Evolutionary conservation across 2,113 vertebrate species (phyloP).

Genomic region (Poicephalus meyeri): DNA sequence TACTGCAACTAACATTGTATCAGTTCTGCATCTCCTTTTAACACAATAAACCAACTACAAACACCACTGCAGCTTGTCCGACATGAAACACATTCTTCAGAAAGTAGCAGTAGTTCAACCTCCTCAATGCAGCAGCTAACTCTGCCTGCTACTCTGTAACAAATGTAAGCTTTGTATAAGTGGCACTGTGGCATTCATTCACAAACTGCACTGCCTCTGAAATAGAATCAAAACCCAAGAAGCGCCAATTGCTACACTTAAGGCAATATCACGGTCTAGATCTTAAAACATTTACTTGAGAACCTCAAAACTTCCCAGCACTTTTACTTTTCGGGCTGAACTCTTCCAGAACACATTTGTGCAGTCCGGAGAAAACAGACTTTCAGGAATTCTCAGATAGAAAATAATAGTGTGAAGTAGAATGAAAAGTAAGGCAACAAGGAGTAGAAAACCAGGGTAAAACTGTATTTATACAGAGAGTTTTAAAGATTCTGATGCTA

Average conservation of each 20-base stretch:
- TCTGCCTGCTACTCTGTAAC: background rate
- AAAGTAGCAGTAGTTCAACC: background rate
- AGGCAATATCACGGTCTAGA: background rate
- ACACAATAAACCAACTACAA: background rate
- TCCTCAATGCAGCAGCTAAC: background rate
- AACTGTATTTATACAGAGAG: background rate
- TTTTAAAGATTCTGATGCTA: background rate
- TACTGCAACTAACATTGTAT: background rate
- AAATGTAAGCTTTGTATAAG: background rate
- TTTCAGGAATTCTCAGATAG: background rate
- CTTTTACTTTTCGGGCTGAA: constrained; percentile 3
- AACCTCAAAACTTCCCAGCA: constrained; percentile 4
- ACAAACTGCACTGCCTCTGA: background rate
- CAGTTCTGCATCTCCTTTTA: background rate
- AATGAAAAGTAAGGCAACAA: background rate
- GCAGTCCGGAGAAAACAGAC: background rate
- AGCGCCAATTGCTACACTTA: background rate
- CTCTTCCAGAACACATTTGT: background rate
- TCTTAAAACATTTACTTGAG: background rate
- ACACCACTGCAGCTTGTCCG: background rate
- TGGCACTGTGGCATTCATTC: background rate
- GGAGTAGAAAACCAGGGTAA: background rate
- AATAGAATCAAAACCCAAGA: background rate
- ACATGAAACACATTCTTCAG: background rate
- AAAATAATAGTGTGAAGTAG: background rate